These are phyloP conservation scores for Tanytarsus gracilentus DNA, from an alignment of 2,888 invertebrate species.

Conservation along the genomic window DNA sequence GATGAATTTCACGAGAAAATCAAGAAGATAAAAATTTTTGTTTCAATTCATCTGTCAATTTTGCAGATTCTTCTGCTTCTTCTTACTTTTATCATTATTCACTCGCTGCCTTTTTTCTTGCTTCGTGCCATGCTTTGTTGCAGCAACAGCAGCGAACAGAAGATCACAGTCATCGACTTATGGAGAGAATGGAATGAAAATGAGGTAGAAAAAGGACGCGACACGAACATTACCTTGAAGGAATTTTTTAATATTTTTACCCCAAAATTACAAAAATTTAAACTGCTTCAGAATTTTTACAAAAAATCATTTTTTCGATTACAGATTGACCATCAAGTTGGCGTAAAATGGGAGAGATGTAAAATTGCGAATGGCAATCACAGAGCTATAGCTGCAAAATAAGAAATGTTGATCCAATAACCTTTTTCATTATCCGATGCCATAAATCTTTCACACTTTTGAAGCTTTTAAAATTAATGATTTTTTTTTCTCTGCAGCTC, in stretches of 20 bases:
- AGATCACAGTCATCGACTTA: not conserved
- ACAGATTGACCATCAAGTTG: no score
- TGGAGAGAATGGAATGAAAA: not conserved
- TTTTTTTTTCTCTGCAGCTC: conserved; percentile 1
- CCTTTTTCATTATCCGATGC: conserved; percentile 20
- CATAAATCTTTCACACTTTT: conserved; percentile 27
- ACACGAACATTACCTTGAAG: no score
- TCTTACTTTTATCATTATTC: not conserved
- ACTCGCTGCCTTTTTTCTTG: not conserved
- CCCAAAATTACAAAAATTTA: no score
- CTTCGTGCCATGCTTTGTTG: not conserved
- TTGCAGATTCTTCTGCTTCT: conserved; percentile 5
- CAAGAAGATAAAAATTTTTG: conserved; percentile 19
- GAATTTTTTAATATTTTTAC: no score
- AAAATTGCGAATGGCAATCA: no score
- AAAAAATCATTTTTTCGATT: no score
- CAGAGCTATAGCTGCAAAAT: no score
- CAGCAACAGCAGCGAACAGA: no score
- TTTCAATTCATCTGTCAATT: conserved; percentile 28
- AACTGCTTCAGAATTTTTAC: no score
- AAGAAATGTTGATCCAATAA: not conserved
- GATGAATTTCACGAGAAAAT: not conserved
- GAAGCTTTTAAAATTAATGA: conserved; percentile 28
- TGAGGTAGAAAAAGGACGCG: no score
- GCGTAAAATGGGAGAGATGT: no score